Conservation (phyloP, 2,113 vertebrate genomes). For the Odontophorus gujanensis region DNA sequence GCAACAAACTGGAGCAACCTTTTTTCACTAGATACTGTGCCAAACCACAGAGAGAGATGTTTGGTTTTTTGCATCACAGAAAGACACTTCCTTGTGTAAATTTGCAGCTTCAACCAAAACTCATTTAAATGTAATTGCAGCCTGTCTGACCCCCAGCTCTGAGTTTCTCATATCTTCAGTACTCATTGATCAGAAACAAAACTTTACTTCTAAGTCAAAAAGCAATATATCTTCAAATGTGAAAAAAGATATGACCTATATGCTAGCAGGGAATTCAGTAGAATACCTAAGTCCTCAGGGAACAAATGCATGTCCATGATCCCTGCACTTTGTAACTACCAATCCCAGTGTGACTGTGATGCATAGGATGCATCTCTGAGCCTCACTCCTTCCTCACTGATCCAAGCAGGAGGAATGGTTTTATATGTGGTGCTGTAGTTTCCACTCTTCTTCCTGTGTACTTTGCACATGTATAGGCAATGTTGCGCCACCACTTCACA, state of each 20-base stretch:
- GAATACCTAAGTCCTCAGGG: background rate
- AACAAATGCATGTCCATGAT: background rate
- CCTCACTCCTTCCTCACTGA: background rate
- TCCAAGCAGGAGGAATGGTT: rapidly evolving
- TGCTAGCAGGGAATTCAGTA: background rate
- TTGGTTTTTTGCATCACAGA: background rate
- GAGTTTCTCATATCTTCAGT: background rate
- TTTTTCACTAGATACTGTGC: background rate
- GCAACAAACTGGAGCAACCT: background rate
- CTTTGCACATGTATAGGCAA: background rate
- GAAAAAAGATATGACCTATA: background rate
- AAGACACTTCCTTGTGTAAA: background rate
- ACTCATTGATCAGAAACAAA: background rate
- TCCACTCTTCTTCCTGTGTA: background rate
- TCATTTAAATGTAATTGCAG: background rate
- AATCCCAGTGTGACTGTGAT: rapidly evolving
- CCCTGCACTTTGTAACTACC: background rate
- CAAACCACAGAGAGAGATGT: background rate
- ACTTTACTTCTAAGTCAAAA: background rate
- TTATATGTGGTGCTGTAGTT: rapidly evolving
- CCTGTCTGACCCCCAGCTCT: background rate
- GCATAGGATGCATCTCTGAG: background rate
- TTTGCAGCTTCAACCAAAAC: background rate
- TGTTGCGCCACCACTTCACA: rapidly evolving
- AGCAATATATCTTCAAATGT: background rate